Percentiles rank a stretch among this genome's conserved stretches.
Conservation (phyloP, 2,113 vertebrate genomes). For the Otus sunia region DNA sequence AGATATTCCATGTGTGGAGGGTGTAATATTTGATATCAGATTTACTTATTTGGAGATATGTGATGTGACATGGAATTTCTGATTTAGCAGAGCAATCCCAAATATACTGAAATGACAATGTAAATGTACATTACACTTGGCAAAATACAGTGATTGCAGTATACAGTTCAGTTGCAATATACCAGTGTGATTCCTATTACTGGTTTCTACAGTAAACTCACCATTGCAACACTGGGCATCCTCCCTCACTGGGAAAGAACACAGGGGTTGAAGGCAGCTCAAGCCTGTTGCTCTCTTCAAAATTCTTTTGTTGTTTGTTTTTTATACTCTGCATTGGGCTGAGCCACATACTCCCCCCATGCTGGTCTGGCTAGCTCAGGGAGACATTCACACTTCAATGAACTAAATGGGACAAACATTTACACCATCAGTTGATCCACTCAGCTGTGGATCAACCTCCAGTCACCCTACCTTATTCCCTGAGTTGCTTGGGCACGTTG, state of each 20-base stretch:
- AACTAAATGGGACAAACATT: not conserved
- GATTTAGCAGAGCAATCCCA: not conserved
- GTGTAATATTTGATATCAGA: not conserved
- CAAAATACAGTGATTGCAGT: not conserved
- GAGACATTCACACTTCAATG: not conserved
- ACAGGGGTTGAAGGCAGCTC: not conserved
- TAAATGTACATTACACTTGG: not conserved
- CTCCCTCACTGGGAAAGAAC: not conserved
- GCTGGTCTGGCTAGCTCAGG: not conserved
- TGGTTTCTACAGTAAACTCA: not conserved
- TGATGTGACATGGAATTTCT: not conserved
- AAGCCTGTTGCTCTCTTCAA: not conserved
- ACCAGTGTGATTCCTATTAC: not conserved
- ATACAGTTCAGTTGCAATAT: not conserved
- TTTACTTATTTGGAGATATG: not conserved
- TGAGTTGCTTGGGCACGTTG: not conserved
- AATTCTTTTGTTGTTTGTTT: not conserved
- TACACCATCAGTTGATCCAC: not conserved
- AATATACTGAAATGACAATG: not conserved
- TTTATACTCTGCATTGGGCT: not conserved
- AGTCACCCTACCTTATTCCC: not conserved
- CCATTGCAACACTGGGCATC: not conserved
- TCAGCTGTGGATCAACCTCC: not conserved
- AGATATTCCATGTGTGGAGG: not conserved
- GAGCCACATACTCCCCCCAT: not conserved